Evolutionary conservation across 2,797 vertebrate genomes (phyloP).

Genomic region (Hemitrygon akajei): DNA sequence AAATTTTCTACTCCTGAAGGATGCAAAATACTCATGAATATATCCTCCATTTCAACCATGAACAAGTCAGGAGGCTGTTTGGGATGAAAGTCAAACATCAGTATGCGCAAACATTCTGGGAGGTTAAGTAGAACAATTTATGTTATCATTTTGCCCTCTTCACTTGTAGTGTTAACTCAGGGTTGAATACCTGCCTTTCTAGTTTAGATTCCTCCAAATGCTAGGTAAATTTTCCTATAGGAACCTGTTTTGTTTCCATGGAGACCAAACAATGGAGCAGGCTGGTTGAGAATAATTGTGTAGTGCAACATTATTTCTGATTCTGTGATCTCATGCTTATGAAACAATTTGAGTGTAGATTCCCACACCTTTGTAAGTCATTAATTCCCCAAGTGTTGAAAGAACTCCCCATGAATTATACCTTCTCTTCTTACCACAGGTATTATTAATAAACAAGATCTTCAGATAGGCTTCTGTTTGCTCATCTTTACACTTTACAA

Average conservation of each 20-base stretch:
- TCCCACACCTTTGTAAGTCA: background rate
- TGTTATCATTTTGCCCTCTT: background rate
- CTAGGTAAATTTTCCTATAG: background rate
- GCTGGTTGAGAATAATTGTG: background rate
- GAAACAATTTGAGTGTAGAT: background rate
- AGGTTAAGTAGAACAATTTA: background rate
- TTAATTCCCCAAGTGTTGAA: background rate
- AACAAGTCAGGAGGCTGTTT: background rate
- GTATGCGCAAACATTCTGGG: background rate
- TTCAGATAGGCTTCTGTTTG: background rate
- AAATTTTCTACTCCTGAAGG: too few relatives aligned
- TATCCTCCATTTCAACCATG: too few relatives aligned
- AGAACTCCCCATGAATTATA: background rate
- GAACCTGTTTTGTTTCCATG: conserved; percentile 17
- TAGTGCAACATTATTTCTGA: background rate
- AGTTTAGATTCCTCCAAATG: background rate
- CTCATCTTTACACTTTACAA: background rate
- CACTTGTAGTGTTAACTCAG: background rate
- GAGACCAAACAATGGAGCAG: background rate
- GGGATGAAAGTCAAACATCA: background rate
- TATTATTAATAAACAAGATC: background rate
- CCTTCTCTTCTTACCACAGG: background rate
- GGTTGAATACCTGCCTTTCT: background rate
- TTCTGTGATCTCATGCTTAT: background rate
- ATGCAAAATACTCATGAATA: background rate